These are phyloP conservation scores for Meda fulgida DNA, from an alignment of 2,797 vertebrate genomes.

Conservation along the genomic window DNA sequence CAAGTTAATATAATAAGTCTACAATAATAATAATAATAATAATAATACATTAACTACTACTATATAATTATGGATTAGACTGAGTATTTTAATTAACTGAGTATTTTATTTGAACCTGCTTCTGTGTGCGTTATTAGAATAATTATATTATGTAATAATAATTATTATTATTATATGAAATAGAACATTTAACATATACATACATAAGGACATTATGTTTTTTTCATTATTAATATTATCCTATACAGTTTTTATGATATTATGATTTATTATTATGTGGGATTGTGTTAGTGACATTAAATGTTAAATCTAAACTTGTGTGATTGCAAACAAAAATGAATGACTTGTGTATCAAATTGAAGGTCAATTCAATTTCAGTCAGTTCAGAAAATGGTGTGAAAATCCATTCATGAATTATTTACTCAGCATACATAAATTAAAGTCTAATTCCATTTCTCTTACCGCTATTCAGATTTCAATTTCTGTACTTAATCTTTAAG, in stretches of 20 bases:
- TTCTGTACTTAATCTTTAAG: constrained; percentile 49
- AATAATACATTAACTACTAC: neutral
- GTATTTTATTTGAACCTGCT: neutral
- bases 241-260: neutral
- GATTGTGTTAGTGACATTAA: neutral
- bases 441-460: constrained; percentile 33
- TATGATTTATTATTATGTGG: constrained; percentile 1
- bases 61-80: too few relatives aligned
- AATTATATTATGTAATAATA: neutral
- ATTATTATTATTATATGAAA: neutral
- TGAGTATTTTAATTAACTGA: too few relatives aligned
- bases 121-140: too few relatives aligned
- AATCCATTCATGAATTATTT: constrained; percentile 46
- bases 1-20: neutral
- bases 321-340: neutral
- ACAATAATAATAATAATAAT: neutral
- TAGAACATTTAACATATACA: neutral
- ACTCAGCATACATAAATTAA: constrained; percentile 41
- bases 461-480: constrained; percentile 44
- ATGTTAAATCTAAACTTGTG: constrained; percentile 10
- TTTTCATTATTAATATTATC: neutral
- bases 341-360: constrained; percentile 13
- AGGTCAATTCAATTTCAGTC: constrained; percentile 36
- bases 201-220: neutral
- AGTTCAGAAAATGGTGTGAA: constrained; percentile 18